These are phyloP conservation scores for Phrynocephalus guinanensis DNA, from an alignment of 2,797 vertebrate genomes.

Conservation along the genomic window DNA sequence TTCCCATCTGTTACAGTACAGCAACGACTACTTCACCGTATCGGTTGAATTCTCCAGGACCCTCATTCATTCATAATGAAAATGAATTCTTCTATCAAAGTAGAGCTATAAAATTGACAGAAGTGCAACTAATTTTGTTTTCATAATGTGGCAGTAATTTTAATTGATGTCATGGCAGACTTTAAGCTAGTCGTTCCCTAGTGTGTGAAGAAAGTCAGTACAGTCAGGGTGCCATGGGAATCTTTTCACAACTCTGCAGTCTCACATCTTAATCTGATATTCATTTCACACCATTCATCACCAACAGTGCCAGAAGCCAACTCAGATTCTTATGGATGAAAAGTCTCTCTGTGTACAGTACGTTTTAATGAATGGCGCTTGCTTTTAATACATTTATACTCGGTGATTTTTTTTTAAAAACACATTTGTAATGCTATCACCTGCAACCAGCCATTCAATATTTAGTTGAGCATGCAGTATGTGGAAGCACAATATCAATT, in stretches of 20 bases:
- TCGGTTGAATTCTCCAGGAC: slow-evolving; percentile 26
- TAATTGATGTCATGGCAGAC: slow-evolving; percentile 50
- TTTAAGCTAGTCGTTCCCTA: slow-evolving; percentile 38
- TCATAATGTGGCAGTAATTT: slow-evolving; percentile 54
- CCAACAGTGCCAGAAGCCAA: slow-evolving; percentile 47
- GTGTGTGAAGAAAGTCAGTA: slow-evolving; percentile 33
- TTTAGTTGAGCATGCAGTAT: slow-evolving; percentile 7
- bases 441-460: slow-evolving; percentile 16
- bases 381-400: slow-evolving; percentile 28
- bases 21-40: slow-evolving; percentile 39
- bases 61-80: slow-evolving; percentile 46
- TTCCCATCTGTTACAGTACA: slow-evolving; percentile 29
- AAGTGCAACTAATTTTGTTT: slow-evolving; percentile 52
- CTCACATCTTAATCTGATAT: slow-evolving; percentile 49
- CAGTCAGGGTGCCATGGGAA: slow-evolving; percentile 31
- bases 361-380: slow-evolving; percentile 39
- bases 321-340: slow-evolving; percentile 45
- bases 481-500: slow-evolving; percentile 33
- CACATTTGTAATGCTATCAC: slow-evolving; percentile 28
- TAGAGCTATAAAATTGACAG: slow-evolving; percentile 44
- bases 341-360: slow-evolving; percentile 23
- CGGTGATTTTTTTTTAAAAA: slow-evolving; percentile 25
- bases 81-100: slow-evolving; percentile 43
- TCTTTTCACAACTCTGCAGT: slow-evolving; percentile 47
- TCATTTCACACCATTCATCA: slow-evolving; percentile 49